Conservation (phyloP, 2,888 invertebrate genomes). For the Fragum fragum region DNA sequence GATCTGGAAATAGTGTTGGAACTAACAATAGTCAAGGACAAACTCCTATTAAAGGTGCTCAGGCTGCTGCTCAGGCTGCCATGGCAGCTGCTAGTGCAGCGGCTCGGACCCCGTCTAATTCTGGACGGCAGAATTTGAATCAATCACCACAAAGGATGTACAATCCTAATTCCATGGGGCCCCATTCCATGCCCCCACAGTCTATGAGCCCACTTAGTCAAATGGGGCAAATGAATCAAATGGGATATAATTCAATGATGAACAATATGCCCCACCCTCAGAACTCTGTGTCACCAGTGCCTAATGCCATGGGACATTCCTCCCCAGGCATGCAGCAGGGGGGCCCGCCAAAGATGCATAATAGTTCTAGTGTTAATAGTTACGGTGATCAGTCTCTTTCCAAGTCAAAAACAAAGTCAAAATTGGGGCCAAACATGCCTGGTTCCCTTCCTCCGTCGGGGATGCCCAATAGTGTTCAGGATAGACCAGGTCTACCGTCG, state of each 20-base stretch:
- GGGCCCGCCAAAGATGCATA: constrained; percentile 60
- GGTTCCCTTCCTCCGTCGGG: constrained; percentile 47
- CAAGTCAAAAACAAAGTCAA: constrained; percentile 64
- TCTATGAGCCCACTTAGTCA: constrained; percentile 68
- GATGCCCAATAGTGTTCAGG: constrained; percentile 50
- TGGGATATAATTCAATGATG: constrained; percentile 72
- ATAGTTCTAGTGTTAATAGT: constrained; percentile 62
- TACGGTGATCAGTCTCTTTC: constrained; percentile 56
- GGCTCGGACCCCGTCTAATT: constrained; percentile 60
- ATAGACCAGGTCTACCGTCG: constrained; percentile 33
- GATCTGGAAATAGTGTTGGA: constrained; percentile 51
- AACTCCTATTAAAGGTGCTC: constrained; percentile 81
- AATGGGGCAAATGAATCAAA: constrained; percentile 76
- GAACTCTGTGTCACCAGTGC: constrained; percentile 76
- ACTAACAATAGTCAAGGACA: constrained; percentile 53
- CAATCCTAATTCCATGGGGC: constrained; percentile 65
- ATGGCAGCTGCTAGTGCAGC: constrained; percentile 84
- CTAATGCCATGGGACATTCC: constrained; percentile 67
- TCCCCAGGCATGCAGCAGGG: constrained; percentile 39
- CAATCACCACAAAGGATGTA: constrained; percentile 73
- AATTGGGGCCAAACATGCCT: constrained; percentile 41
- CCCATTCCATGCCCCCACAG: constrained; percentile 62
- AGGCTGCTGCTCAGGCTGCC: constrained; percentile 85
- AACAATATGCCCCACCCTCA: constrained; percentile 70
- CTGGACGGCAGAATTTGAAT: constrained; percentile 52